Conservation (phyloP, 2,888 invertebrate genomes). For the Cheilosia grossa region DNA sequence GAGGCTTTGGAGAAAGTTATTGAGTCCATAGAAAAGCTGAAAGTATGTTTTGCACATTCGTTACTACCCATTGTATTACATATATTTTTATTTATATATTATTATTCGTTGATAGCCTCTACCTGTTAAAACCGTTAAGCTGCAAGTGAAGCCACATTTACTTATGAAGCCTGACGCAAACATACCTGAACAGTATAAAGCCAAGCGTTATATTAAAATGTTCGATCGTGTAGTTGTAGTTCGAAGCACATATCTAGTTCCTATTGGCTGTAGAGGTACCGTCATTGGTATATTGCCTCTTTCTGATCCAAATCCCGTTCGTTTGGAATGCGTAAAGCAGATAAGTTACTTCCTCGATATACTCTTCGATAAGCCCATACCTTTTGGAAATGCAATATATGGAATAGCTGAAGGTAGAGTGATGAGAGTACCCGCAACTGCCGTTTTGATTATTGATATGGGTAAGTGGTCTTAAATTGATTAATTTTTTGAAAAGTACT, state of each 20-base stretch:
- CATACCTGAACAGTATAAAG: conserved; percentile 82
- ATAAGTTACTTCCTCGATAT: conserved; percentile 89
- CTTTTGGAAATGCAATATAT: conserved; percentile 84
- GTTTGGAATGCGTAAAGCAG: conserved; percentile 84
- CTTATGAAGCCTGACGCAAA: conserved; percentile 85
- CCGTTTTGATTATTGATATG: conserved; percentile 77
- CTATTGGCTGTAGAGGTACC: conserved; percentile 92
- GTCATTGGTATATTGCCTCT: conserved; percentile 88
- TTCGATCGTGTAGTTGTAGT: conserved; percentile 94
- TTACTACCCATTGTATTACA: neutral
- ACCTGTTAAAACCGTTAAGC: conserved; percentile 85
- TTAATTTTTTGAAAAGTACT: neutral
- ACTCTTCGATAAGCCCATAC: conserved; percentile 91
- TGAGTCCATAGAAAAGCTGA: conserved; percentile 81
- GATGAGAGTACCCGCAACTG: conserved; percentile 84
- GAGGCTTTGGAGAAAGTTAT: conserved; percentile 85
- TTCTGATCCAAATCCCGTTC: conserved; percentile 82
- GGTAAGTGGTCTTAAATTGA: conserved; percentile 73
- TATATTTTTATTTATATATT: neutral
- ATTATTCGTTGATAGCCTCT: conserved; percentile 74
- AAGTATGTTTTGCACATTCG: conserved; percentile 77
- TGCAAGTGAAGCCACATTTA: conserved; percentile 92
- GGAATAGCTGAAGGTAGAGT: conserved; percentile 80
- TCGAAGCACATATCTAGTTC: conserved; percentile 89
- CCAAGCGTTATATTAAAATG: conserved; percentile 82